Percentiles rank a stretch among this genome's conserved stretches.
phyloP scores from a whole-genome alignment of 2,888 invertebrate genomes.

The Leptopilina myrica region DNA sequence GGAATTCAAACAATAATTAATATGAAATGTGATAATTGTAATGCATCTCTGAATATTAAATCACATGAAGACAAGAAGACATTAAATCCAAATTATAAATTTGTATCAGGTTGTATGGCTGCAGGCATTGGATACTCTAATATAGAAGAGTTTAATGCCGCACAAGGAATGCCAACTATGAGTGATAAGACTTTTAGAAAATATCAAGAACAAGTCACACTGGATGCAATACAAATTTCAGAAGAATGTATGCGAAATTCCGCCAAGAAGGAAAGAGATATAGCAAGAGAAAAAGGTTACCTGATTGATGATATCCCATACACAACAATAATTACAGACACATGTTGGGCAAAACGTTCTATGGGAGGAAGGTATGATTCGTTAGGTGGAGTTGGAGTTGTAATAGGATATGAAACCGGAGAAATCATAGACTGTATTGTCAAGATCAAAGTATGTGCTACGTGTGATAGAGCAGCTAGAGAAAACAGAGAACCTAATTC shows the following conservation, averaged over 20 bases:
- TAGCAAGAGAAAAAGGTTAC: conserved; percentile 34
- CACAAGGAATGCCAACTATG: neutral
- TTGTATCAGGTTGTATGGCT: conserved; percentile 6
- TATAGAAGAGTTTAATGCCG: neutral
- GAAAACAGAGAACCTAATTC: neutral
- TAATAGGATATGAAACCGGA: conserved; percentile 51
- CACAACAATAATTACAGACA: conserved; percentile 52
- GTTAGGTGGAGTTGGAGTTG: conserved; percentile 49
- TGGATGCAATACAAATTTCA: neutral
- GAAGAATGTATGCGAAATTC: neutral
- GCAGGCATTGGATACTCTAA: neutral
- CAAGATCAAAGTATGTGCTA: conserved; percentile 60
- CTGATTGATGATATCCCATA: conserved; percentile 49
- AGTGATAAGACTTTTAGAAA: conserved; percentile 12
- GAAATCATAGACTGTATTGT: conserved; percentile 60
- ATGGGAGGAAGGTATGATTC: conserved; percentile 54
- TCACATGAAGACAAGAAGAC: neutral
- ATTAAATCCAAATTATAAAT: neutral
- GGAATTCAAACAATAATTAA: neutral
- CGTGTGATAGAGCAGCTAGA: conserved; percentile 43
- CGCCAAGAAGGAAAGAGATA: neutral
- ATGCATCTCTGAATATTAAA: neutral
- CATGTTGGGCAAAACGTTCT: conserved; percentile 56
- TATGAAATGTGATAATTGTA: neutral
- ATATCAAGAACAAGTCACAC: neutral